phyloP scores from a whole-genome alignment of 2,113 vertebrate genomes.

The Periophthalmus modestus region DNA sequence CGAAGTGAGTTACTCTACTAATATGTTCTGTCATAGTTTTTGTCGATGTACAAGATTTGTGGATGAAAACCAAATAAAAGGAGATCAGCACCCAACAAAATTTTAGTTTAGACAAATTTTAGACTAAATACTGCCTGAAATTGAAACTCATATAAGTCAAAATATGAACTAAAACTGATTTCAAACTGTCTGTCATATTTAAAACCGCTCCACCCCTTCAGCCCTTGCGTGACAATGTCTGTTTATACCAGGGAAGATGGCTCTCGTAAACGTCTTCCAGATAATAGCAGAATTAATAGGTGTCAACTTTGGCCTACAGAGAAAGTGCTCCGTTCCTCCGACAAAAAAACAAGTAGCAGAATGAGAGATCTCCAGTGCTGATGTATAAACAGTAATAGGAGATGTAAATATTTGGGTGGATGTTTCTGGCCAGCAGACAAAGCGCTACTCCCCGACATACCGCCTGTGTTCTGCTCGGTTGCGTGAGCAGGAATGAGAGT shows the following conservation, averaged over 20 bases:
- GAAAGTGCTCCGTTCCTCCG: conserved; percentile 69
- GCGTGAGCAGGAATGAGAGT: conserved; percentile 72
- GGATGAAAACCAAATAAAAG: no score
- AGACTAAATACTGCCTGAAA: neutral
- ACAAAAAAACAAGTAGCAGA: conserved; percentile 75
- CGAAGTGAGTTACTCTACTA: conserved; percentile 82
- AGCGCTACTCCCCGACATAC: conserved; percentile 76
- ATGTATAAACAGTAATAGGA: conserved; percentile 95
- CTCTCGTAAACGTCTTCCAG: conserved; percentile 62
- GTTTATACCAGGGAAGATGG: conserved; percentile 56
- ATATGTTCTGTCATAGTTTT: neutral
- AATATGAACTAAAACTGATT: neutral
- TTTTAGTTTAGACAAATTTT: neutral
- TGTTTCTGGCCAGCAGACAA: conserved; percentile 85
- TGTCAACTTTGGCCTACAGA: conserved; percentile 56
- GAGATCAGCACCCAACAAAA: no score
- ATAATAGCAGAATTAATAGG: conserved; percentile 66
- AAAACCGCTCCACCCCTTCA: conserved; percentile 8
- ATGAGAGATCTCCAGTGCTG: conserved; percentile 74
- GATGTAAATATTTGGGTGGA: conserved; percentile 96
- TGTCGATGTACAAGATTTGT: no score
- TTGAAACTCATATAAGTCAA: neutral
- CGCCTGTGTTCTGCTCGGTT: conserved; percentile 74
- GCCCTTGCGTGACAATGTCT: conserved; percentile 39
- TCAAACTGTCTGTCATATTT: neutral